Percentiles rank a stretch among this genome's conserved stretches.
phyloP scores from a whole-genome alignment of 2,113 vertebrate species.

The Peromyscus polionotus region DNA sequence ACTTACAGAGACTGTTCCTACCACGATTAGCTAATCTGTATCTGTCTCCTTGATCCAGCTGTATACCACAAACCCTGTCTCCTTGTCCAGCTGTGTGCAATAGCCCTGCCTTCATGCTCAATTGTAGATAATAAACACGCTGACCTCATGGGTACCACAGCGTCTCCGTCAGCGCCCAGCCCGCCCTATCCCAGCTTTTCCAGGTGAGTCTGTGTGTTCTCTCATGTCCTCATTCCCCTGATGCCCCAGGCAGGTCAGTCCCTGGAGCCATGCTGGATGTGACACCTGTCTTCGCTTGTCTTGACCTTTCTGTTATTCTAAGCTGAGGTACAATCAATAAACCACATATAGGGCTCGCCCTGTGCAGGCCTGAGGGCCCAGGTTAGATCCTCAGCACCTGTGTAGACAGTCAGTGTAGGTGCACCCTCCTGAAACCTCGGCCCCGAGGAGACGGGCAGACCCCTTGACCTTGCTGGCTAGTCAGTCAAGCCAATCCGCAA shows the following conservation, averaged over 20 bases:
- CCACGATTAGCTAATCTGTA: neutral
- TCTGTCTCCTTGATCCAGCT: neutral
- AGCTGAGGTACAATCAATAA: conserved; percentile 60
- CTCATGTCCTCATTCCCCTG: neutral
- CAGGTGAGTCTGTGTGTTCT: neutral
- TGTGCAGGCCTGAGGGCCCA: neutral
- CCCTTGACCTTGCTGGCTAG: neutral
- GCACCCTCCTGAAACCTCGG: neutral
- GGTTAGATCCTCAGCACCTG: neutral
- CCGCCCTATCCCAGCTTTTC: neutral
- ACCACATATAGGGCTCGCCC: neutral
- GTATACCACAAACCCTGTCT: neutral
- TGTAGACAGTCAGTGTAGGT: neutral
- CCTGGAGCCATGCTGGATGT: neutral
- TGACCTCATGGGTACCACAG: neutral
- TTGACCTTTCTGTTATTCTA: conserved; percentile 60
- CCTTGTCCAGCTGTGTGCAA: neutral
- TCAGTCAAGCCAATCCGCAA: neutral
- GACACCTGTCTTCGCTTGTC: conserved; percentile 2
- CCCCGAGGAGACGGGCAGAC: neutral
- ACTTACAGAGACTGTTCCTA: neutral
- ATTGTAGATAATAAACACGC: neutral
- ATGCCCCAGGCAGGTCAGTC: neutral
- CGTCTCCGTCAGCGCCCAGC: neutral
- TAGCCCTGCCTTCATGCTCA: neutral